phyloP scores from a whole-genome alignment of 2,113 vertebrate species.

The Thymallus thymallus region DNA sequence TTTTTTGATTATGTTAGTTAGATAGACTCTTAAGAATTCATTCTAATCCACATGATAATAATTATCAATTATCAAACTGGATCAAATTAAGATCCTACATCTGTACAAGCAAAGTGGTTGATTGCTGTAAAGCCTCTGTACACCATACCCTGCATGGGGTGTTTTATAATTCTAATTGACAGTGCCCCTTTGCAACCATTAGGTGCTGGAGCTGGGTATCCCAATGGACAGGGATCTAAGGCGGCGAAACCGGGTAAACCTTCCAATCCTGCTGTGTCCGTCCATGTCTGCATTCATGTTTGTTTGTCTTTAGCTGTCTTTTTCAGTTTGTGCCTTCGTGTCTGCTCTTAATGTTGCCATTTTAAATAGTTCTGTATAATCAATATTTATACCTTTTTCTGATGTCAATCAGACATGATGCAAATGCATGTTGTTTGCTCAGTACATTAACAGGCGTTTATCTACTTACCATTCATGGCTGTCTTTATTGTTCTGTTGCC shows the following conservation, averaged over 20 bases:
- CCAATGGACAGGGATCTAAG: constrained; percentile 20
- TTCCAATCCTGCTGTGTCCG: background rate
- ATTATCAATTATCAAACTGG: too few species aligned
- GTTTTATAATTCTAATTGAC: background rate
- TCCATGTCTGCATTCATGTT: constrained; percentile 5
- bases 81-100: too few species aligned
- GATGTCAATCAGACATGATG: background rate
- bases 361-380: background rate
- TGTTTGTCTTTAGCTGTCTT: constrained; percentile 12
- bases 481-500: background rate
- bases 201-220: constrained; percentile 14
- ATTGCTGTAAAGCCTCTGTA: background rate
- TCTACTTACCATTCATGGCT: background rate
- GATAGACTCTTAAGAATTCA: too few species aligned
- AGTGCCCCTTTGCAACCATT: constrained; percentile 25
- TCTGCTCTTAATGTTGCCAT: background rate
- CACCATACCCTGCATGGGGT: background rate
- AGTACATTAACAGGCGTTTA: background rate
- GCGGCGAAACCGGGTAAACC: constrained; percentile 13
- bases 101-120: background rate
- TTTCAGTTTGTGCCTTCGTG: constrained; percentile 9
- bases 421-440: background rate
- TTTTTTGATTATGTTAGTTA: too few species aligned
- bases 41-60: too few species aligned
- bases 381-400: background rate